Base-by-base conservation (phyloP, 2,888 invertebrate genomes). In the Caenorhabditis imperialis region DNA sequence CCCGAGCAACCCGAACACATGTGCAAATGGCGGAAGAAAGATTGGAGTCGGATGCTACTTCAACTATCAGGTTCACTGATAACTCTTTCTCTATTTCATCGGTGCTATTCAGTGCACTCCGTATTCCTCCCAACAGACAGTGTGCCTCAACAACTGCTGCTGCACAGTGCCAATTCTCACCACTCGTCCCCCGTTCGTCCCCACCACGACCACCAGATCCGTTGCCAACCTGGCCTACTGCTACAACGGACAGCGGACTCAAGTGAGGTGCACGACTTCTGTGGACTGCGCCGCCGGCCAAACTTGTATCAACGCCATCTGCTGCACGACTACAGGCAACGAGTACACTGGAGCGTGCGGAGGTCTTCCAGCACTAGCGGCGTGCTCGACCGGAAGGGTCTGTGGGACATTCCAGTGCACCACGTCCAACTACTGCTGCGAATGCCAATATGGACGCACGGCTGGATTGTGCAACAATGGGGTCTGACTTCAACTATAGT, bases 391-490 rank as follows among this genome's bases (percentile, higher is more conserved):
- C 8, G 77, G 79, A 22, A 40, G 47, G 16, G 58, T 60, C n/a
- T 76, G 75, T 40, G 77, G 79, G 16, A 27, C 33, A 7, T 79
- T 84, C 67, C 37, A 70, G 1, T 85, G 85, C 55, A 84, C 83
- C 3, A 60, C 82, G 1, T 82, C 85, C 18, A 84, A 83, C 30
- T 85, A 85, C 61, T 85, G 85, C 51, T 85, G 85, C 33, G 85
- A 85, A 50, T 85, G 85, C 40, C 78, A 57, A 22, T 84, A 63
- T 48, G 85, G 85, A 30, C 74, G 82, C 40, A 77, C 81, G 2
- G 60, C 74, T 14, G 83, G 84, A n/a, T 42, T 73, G 7, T 85
- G 84, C 45, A 18, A 75, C 8, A 74, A 71, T 60, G 83, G 78
- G 3, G 10, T 30, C 30, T 30, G 30, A 10, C 30, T 10, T 30